Evolutionary conservation across 53 echinoderm and acorn worm genomes (phyloP), one percentile per base, ranked within the genome.

Genomic region (Mesocentrotus franciscanus): DNA sequence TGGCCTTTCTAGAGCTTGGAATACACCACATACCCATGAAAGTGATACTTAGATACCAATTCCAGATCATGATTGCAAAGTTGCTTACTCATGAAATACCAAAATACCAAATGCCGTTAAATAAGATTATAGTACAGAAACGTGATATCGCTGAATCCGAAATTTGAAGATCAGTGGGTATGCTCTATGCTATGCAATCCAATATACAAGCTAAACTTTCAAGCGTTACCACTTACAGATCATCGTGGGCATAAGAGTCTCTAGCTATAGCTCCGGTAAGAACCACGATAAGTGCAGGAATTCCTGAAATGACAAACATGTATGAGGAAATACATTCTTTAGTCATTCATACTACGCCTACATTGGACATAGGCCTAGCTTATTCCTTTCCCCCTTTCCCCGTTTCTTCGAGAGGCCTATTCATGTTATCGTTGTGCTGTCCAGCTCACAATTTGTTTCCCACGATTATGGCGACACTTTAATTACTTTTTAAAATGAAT

Each of bases 241-340:
- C 91, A 39, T 91, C 91, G 24, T 36, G 91, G 16, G 91, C 91
- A 33, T 91, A 91, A 22, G 7, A 39, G 17, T 62, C 58, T 59
- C 91, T 91, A n/a, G 91, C 91, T 39, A 91, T 34, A 24, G 68
- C 91, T 64, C 91, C 91, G 24, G 91, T 91, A 20, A 91, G 64
- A 66, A 68, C 24, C 64, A 91, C 91, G 42, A 91, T 29, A 49
- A 49, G 49, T 49, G 49, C 49, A 49, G 49, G 49, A 49, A 49
- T 49, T 49, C 49, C 49, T 49, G 36, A 39, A 91, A 42, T 29
- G 29, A 30, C 27, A 74, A 5, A 27, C 7, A 30, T 30, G 60
- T 30, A 27, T 30, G 12, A 14, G 14, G 30, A 3, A 30, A 74
- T 12, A 74, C 29, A 30, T 74, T 27, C 4, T 1, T 39, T 11